Evolutionary conservation across 2,113 vertebrate species (phyloP).

Genomic region (Zosterops pallidus): DNA sequence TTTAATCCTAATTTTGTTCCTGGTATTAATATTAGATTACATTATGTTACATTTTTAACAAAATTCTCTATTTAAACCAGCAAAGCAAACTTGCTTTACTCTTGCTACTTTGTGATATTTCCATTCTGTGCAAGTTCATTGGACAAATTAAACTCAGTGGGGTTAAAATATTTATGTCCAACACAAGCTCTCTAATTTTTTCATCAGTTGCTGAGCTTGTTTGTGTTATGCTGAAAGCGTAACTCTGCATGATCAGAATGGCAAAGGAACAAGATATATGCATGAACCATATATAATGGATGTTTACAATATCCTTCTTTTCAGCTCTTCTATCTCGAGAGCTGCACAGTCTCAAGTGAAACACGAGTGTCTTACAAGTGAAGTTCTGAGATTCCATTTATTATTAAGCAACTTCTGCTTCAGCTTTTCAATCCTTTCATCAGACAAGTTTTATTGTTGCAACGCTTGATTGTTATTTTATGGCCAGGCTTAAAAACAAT

Average conservation of each 20-base stretch:
- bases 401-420: constrained; percentile 22
- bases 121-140: neutral
- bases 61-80: neutral
- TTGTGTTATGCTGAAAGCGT: neutral
- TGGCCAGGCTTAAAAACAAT: neutral
- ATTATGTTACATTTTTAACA: neutral
- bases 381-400: neutral
- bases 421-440: neutral
- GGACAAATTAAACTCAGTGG: rapidly evolving
- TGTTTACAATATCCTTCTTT: constrained; percentile 3
- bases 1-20: neutral
- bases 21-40: neutral
- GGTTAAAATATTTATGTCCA: neutral
- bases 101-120: neutral
- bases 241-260: neutral
- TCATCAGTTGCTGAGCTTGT: neutral
- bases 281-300: neutral
- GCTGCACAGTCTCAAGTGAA: neutral
- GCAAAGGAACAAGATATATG: neutral
- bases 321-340: neutral
- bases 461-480: neutral
- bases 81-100: neutral
- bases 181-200: neutral
- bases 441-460: neutral
- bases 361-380: neutral